Evolutionary conservation across 2,113 vertebrate species (phyloP).

Genomic region (Lota lota): DNA sequence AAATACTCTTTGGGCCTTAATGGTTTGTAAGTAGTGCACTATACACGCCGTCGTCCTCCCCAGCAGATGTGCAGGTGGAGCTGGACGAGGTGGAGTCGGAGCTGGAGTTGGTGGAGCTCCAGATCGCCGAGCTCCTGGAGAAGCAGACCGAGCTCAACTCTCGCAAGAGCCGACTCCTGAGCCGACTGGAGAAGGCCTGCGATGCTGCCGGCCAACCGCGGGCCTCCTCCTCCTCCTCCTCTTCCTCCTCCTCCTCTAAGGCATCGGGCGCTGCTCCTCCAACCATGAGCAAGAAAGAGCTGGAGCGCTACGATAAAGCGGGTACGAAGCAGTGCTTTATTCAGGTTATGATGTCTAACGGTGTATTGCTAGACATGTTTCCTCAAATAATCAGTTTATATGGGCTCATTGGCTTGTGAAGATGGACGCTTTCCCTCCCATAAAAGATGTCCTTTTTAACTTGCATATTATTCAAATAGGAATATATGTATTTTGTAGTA

Average conservation of each 20-base stretch:
- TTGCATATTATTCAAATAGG: too few species aligned
- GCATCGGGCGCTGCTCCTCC: slow-evolving; percentile 32
- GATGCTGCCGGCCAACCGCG: slow-evolving; percentile 43
- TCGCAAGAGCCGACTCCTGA: slow-evolving; percentile 75
- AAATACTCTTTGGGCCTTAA: too few species aligned
- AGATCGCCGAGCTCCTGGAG: slow-evolving; percentile 86
- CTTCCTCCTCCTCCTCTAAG: slow-evolving; percentile 36
- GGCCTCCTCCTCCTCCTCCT: slow-evolving; percentile 41
- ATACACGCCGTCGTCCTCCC: too few species aligned
- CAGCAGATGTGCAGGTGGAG: slow-evolving; percentile 78
- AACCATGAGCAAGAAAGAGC: slow-evolving; percentile 64
- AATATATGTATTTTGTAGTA: too few species aligned
- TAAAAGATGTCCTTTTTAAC: too few species aligned
- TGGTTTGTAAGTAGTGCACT: too few species aligned
- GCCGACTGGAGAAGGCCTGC: slow-evolving; percentile 73
- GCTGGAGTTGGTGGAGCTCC: slow-evolving; percentile 82
- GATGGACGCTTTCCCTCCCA: too few species aligned
- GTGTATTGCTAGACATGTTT: too few species aligned
- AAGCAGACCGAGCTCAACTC: slow-evolving; percentile 80
- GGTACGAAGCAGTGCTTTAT: slow-evolving; percentile 73
- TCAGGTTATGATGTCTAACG: too few species aligned
- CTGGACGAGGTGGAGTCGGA: slow-evolving; percentile 81
- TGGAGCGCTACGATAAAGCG: slow-evolving; percentile 77
- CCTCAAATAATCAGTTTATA: too few species aligned
- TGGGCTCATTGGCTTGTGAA: too few species aligned